A percentile compares a stretch with the other conserved stretches of the same genome.
Conservation (phyloP, 2,797 vertebrate species). For the Poecilia wingei region DNA sequence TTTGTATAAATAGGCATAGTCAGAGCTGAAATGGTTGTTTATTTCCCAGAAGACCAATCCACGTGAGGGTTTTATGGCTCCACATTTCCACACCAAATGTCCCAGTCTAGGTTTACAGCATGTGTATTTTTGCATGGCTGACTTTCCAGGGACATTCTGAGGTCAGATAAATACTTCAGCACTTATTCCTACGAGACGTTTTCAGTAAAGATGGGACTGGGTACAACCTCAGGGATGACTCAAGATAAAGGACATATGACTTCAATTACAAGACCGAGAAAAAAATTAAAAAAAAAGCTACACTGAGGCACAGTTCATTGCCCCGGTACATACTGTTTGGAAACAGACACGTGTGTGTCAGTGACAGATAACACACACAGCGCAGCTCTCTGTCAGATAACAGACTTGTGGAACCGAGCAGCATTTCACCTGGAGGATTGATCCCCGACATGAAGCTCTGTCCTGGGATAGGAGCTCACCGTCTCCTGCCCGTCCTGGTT, state of each 20-base stretch:
- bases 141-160: conserved; percentile 26
- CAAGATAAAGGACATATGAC: conserved; percentile 48
- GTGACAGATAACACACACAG: conserved; percentile 72
- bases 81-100: not conserved
- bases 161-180: conserved; percentile 20
- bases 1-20: no score
- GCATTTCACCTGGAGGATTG: conserved; percentile 37
- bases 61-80: not conserved
- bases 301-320: conserved; percentile 57
- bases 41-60: not conserved
- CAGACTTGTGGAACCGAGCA: conserved; percentile 39
- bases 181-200: not conserved
- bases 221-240: conserved; percentile 36
- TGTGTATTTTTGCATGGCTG: not conserved
- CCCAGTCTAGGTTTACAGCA: not conserved
- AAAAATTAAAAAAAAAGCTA: conserved; percentile 9
- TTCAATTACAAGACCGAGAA: conserved; percentile 31
- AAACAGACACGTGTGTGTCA: conserved; percentile 36
- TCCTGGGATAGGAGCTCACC: conserved; percentile 33
- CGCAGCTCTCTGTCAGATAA: conserved; percentile 47
- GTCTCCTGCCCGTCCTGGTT: conserved; percentile 58
- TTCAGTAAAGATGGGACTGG: conserved; percentile 14
- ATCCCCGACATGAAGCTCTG: conserved; percentile 72
- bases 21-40: not conserved
- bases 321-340: conserved; percentile 64